Conservation (phyloP, 2,113 vertebrate species). For the Albula glossodonta region DNA sequence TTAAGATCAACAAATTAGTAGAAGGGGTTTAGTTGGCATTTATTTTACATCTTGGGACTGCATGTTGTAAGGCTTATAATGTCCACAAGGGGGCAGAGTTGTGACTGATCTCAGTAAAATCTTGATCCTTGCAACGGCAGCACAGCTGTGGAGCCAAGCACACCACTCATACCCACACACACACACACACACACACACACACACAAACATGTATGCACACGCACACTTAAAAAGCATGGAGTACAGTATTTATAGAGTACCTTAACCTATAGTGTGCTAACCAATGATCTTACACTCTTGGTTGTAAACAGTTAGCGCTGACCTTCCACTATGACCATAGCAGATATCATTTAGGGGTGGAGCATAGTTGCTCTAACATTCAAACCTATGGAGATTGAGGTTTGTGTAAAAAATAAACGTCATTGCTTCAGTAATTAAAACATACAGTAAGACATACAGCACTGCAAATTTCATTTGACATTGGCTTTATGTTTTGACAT, state of each 20-base stretch:
- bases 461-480: neutral
- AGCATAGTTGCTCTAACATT: neutral
- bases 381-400: neutral
- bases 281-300: neutral
- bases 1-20: neutral
- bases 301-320: neutral
- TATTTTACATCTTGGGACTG: neutral
- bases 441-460: neutral
- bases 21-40: neutral
- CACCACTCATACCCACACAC: neutral
- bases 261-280: neutral
- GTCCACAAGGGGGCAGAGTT: slow-evolving; percentile 20
- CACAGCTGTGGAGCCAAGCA: neutral
- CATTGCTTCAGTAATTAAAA: neutral
- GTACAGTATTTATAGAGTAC: neutral
- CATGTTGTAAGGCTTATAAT: neutral
- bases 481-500: neutral
- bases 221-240: neutral
- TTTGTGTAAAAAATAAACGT: neutral
- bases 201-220: no score
- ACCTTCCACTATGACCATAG: neutral
- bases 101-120: no score
- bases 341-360: neutral
- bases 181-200: neutral
- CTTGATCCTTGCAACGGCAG: no score